Evolutionary conservation across 2,888 invertebrate species (phyloP), one percentile per base, ranked within the genome.

Genomic region (Agrotis exclamationis): DNA sequence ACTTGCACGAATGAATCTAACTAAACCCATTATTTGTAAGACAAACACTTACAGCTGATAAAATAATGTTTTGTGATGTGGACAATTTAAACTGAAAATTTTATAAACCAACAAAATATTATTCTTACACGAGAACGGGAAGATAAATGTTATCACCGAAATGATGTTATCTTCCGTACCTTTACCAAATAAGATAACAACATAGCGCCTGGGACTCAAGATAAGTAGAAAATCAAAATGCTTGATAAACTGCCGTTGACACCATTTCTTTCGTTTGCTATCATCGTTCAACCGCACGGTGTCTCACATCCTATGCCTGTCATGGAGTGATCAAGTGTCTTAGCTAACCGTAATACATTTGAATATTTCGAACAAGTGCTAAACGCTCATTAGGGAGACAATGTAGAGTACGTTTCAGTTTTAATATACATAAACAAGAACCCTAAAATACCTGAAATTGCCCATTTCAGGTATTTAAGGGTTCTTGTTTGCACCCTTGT

Each of bases 181-280:
- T 90, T 90, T 87, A 90, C 84, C 92, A 94, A 93, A 94, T 89
- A 92, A 93, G 96, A 96, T 96, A 96, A 92, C 83, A 77, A 83
- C 75, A 85, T 82, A 87, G 90, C 91, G 94, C 91, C 92, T 90
- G 90, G 87, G 90, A 90, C 90, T 91, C 79, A 74, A 90, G 92
- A 93, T 92, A 94, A 88, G 87, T 78, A 76, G 87, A 87, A 92
- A 94, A 94, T 94, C 93, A 93, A 92, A 93, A 89, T 92, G 91
- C 83, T 79, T 91, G 93, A 95, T 94, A 94, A 93, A 87, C 86
- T 90, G 86, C 74, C 92, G 91, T 91, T 93, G 94, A 92, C 94
- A 95, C 88, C 86, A 88, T 92, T 95, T 86, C 85, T 89, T 89
- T 84, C 74, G 59, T 68, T 53, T 67, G 53, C 56, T 79, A 82